Evolutionary conservation across 1,140 invertebrate species (phyloP).

Genomic region (Caenorhabditis latens): DNA sequence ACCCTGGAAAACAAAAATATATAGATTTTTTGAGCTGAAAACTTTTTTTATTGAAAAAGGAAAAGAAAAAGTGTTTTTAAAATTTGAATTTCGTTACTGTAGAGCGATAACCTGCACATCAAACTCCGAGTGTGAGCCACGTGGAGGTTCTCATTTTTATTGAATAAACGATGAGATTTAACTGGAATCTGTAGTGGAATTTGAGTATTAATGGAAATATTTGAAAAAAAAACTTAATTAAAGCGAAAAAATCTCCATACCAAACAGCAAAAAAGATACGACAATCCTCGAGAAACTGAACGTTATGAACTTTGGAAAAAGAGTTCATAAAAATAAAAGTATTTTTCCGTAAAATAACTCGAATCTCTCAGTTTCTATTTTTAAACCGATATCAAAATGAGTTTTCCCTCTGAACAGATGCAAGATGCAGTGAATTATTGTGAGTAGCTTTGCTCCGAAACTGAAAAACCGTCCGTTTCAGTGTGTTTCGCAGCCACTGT

Average conservation of each 20-base stretch:
- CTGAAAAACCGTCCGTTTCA: neutral
- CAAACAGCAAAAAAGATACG: too few relatives aligned
- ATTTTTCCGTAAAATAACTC: too few relatives aligned
- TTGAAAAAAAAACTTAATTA: too few relatives aligned
- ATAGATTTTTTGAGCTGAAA: neutral
- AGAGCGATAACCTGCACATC: neutral
- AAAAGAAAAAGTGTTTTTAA: neutral
- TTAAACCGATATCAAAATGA: neutral
- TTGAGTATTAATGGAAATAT: too few relatives aligned
- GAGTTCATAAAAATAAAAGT: too few relatives aligned
- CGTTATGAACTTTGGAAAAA: too few relatives aligned
- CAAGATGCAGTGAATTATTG: slow-evolving; percentile 5
- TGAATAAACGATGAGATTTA: too few relatives aligned
- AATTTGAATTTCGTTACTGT: neutral
- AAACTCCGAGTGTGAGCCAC: neutral
- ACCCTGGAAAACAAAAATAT: neutral
- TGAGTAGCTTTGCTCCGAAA: neutral
- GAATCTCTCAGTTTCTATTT: slow-evolving; percentile 5
- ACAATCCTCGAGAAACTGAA: too few relatives aligned
- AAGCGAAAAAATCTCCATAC: too few relatives aligned
- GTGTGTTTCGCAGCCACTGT: slow-evolving; percentile 3
- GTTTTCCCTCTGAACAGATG: neutral
- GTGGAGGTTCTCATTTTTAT: too few relatives aligned
- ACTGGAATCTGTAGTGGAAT: too few relatives aligned
- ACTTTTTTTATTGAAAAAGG: too few relatives aligned